Conservation (phyloP, 2,113 vertebrate species). For the Phoxinus phoxinus region DNA sequence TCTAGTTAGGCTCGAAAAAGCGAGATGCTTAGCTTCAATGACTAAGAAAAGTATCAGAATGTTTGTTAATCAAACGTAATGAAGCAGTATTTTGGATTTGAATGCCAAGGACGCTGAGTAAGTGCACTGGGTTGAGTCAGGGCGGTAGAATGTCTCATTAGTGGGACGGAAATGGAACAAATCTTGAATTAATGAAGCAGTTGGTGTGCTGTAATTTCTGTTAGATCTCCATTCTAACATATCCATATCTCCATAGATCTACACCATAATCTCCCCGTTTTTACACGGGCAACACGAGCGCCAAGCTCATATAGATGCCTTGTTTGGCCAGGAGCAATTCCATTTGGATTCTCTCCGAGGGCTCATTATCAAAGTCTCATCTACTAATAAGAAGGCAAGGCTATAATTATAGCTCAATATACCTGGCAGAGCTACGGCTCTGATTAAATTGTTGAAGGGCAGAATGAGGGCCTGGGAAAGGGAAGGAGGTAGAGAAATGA, state of each 20-base stretch:
- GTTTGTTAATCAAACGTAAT: neutral
- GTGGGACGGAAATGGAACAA: neutral
- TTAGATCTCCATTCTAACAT: conserved; percentile 16
- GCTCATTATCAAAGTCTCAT: conserved; percentile 56
- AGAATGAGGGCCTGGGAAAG: conserved; percentile 29
- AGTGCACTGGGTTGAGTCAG: conserved; percentile 19
- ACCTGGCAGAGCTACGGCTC: conserved; percentile 53
- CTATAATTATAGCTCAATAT: conserved; percentile 62
- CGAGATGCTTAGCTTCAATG: neutral
- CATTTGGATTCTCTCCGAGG: conserved; percentile 52
- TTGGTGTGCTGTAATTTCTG: neutral
- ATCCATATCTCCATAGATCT: neutral
- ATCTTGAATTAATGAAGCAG: conserved; percentile 35
- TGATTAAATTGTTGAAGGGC: conserved; percentile 55
- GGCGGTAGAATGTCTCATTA: neutral
- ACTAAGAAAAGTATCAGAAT: neutral
- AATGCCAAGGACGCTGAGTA: neutral
- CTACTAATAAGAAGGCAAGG: conserved; percentile 58
- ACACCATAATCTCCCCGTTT: conserved; percentile 36
- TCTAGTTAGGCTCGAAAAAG: neutral
- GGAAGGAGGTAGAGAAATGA: conserved; percentile 10
- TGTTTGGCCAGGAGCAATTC: conserved; percentile 53
- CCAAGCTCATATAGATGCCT: conserved; percentile 39
- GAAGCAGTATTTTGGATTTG: conserved; percentile 1
- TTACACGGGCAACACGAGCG: neutral